A percentile compares a stretch with the other conserved stretches of the same genome.
These are phyloP conservation scores for Holacanthella duospinosa DNA, from an alignment of 2,888 invertebrate species.

Conservation along the genomic window DNA sequence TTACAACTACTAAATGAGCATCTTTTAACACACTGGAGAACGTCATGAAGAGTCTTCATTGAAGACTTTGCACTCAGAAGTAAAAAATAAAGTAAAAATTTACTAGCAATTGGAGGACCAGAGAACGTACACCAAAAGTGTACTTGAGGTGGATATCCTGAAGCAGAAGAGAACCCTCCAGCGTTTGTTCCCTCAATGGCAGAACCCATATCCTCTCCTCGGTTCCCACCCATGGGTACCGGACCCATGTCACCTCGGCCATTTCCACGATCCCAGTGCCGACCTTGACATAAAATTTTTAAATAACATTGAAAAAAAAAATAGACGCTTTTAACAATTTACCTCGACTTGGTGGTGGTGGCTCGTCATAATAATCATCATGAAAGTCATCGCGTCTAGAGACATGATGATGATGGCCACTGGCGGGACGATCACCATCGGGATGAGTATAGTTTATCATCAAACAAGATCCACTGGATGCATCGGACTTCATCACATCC, in stretches of 20 bases:
- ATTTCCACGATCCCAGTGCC: conserved; percentile 16
- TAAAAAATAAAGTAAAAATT: no score
- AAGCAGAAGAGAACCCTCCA: conserved; percentile 27
- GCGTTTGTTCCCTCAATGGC: conserved; percentile 17
- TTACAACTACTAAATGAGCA: no score
- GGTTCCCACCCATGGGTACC: conserved; percentile 20
- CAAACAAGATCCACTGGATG: conserved; percentile 35
- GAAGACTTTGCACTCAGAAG: no score
- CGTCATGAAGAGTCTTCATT: no score
- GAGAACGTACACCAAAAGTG: conserved; percentile 38
- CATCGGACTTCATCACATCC: conserved; percentile 37
- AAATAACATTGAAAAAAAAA: no score
- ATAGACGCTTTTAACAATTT: no score
- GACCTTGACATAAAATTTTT: no score
- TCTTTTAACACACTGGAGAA: no score
- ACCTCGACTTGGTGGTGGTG: conserved; percentile 12
- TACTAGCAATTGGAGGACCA: conserved; percentile 35
- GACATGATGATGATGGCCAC: conserved; percentile 5
- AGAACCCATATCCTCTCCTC: conserved; percentile 19
- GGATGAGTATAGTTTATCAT: conserved; percentile 35
- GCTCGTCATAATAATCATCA: conserved; percentile 33
- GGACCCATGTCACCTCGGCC: conserved; percentile 2
- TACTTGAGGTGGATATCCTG: conserved; percentile 37
- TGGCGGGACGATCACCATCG: conserved; percentile 19
- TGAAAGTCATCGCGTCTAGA: conserved; percentile 24